phyloP scores from a whole-genome alignment of 2,113 vertebrate genomes.

The Ptychochromis oligacanthus region DNA sequence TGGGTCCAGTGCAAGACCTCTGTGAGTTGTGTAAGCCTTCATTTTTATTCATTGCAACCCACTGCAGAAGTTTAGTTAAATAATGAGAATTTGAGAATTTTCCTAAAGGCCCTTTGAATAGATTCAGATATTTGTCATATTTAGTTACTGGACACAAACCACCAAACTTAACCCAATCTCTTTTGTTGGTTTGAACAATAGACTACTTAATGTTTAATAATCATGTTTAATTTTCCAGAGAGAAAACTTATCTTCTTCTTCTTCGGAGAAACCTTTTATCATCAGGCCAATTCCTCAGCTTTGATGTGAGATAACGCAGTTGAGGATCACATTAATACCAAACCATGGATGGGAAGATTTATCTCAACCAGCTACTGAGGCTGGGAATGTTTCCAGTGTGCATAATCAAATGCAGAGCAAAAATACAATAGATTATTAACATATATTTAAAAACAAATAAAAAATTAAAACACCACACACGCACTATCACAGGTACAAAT shows the following conservation, averaged over 20 bases:
- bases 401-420: conserved; percentile 67
- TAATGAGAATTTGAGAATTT: neutral
- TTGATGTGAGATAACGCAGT: conserved; percentile 74
- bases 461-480: neutral
- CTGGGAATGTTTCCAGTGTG: conserved; percentile 72
- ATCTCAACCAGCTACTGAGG: conserved; percentile 74
- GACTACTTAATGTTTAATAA: conserved; percentile 62
- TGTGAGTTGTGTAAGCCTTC: neutral
- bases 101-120: neutral
- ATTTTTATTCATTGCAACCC: neutral
- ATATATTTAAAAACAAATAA: conserved; percentile 62
- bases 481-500: conserved; percentile 36
- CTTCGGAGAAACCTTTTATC: conserved; percentile 62
- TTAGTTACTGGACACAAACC: conserved; percentile 4
- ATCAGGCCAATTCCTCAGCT: conserved; percentile 69
- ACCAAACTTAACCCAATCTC: conserved; percentile 24
- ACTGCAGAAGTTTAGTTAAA: conserved; percentile 2
- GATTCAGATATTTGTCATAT: conserved; percentile 14
- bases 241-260: conserved; percentile 57
- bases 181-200: conserved; percentile 33
- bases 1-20: neutral
- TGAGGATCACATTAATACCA: conserved; percentile 69
- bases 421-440: conserved; percentile 72
- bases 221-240: conserved; percentile 58
- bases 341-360: conserved; percentile 67